These are phyloP conservation scores for Eurosta solidaginis DNA, from an alignment of 1,140 invertebrate species.

Conservation along the genomic window DNA sequence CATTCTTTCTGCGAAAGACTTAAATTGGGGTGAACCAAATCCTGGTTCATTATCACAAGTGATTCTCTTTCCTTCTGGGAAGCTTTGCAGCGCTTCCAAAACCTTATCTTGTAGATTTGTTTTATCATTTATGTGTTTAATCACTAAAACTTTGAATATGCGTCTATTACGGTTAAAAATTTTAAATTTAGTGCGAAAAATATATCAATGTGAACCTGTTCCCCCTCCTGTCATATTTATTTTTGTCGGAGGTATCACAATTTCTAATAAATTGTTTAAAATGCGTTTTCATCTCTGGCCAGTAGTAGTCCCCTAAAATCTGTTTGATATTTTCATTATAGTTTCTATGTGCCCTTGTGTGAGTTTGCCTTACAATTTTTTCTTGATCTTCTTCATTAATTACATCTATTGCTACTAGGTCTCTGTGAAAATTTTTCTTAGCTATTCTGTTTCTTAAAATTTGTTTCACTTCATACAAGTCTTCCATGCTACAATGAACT, in stretches of 20 bases:
- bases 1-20: too few species aligned
- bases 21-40: background rate
- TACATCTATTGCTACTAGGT: background rate
- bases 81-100: background rate
- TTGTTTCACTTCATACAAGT: background rate
- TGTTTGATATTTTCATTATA: background rate
- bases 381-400: background rate
- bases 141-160: background rate
- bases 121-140: background rate
- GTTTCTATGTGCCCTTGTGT: background rate
- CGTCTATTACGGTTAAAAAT: background rate
- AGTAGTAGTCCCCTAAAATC: background rate
- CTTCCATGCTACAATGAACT: background rate
- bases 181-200: background rate
- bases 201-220: background rate
- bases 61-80: background rate
- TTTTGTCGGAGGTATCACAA: background rate
- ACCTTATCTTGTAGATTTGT: background rate
- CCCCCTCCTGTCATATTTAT: background rate
- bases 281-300: background rate
- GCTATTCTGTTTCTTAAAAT: background rate
- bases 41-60: background rate
- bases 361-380: background rate
- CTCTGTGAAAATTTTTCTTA: background rate
- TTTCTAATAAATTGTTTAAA: background rate